Conservation (phyloP, 1,140 invertebrate species). For the Drosophila pachea region DNA sequence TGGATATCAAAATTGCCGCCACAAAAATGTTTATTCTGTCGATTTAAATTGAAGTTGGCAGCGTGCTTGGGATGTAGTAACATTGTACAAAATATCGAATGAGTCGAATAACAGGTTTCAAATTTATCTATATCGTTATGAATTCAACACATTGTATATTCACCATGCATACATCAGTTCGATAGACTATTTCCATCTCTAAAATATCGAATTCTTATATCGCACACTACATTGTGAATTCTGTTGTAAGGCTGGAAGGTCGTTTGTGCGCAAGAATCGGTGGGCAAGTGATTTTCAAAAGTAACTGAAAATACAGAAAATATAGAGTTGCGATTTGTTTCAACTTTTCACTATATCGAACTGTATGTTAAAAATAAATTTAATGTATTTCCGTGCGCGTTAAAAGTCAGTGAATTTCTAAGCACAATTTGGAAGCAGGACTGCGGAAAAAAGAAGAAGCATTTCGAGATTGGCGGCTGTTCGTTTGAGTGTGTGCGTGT, state of each 20-base stretch:
- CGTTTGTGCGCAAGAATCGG: conserved; percentile 53
- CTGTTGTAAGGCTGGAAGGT: conserved; percentile 55
- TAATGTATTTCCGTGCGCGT: conserved; percentile 38
- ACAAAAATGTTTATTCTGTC: background rate
- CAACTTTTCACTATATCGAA: conserved; percentile 29
- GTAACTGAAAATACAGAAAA: conserved; percentile 44
- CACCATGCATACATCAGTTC: conserved; percentile 18
- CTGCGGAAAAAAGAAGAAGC: conserved; percentile 48
- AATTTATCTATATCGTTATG: too few relatives aligned
- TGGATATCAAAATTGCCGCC: conserved; percentile 2
- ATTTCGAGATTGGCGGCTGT: conserved; percentile 57
- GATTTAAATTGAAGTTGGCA: conserved; percentile 3
- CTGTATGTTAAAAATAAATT: conserved; percentile 37
- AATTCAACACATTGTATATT: conserved; percentile 17
- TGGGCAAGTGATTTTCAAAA: conserved; percentile 51
- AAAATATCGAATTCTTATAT: conserved; percentile 29
- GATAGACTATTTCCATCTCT: conserved; percentile 16
- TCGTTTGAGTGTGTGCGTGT: conserved; percentile 37
- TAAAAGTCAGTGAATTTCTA: conserved; percentile 38
- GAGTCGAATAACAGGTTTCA: conserved; percentile 18
- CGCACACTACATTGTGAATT: conserved; percentile 46
- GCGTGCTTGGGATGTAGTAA: background rate
- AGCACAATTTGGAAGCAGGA: conserved; percentile 48
- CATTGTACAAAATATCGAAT: background rate
- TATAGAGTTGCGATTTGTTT: conserved; percentile 29